Conservation (phyloP, 1,140 invertebrate species). For the Nylanderia fulva region DNA sequence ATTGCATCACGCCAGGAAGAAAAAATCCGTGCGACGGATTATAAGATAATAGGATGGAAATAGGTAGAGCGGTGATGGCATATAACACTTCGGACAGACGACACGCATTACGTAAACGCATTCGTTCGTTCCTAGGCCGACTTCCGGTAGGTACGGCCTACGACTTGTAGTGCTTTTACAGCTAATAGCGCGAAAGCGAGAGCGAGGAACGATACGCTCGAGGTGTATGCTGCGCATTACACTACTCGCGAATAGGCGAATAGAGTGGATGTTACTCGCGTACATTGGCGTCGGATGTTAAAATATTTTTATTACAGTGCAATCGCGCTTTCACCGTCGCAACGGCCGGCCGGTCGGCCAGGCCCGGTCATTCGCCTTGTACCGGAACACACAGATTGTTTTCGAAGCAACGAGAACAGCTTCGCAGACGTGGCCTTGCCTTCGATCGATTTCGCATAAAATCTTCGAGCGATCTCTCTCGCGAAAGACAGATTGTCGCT, state of each 20-base stretch:
- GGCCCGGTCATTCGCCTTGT: conserved; percentile 77
- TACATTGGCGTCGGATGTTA: conserved; percentile 72
- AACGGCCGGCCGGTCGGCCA: conserved; percentile 37
- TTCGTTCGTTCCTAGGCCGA: not conserved
- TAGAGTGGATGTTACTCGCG: conserved; percentile 65
- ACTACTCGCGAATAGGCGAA: conserved; percentile 38
- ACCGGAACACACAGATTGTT: conserved; percentile 68
- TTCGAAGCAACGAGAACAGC: conserved; percentile 34
- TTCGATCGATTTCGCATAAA: not conserved
- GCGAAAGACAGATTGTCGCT: not conserved
- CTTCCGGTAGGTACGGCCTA: conserved; percentile 78
- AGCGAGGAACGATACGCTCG: conserved; percentile 78
- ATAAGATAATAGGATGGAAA: conserved; percentile 28
- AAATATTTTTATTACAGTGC: conserved; percentile 83
- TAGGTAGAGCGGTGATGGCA: conserved; percentile 35
- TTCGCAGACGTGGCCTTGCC: conserved; percentile 27
- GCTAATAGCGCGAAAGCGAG: conserved; percentile 81
- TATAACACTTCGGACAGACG: conserved; percentile 30
- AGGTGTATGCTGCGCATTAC: conserved; percentile 71
- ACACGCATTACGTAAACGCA: conserved; percentile 62
- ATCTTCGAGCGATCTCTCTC: not conserved
- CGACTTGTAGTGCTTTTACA: conserved; percentile 71
- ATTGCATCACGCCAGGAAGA: conserved; percentile 23
- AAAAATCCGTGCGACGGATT: not conserved
- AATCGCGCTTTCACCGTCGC: conserved; percentile 83